phyloP scores from a whole-genome alignment of 2,113 vertebrate genomes.

The Nestor notabilis region DNA sequence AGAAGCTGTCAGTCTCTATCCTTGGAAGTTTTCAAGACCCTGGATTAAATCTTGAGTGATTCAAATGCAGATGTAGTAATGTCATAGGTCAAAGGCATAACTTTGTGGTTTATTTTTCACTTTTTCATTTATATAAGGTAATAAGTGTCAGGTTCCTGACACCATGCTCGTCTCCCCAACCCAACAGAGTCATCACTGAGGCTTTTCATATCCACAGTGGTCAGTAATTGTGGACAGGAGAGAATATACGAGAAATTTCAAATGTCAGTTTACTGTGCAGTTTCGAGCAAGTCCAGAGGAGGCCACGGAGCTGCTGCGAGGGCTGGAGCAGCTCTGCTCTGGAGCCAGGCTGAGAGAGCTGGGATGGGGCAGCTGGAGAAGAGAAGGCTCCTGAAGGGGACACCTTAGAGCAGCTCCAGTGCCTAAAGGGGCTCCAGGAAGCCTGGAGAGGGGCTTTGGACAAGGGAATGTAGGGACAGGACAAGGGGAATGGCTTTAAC shows the following conservation, averaged over 20 bases:
- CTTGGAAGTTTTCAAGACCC: neutral
- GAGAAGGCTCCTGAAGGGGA: no score
- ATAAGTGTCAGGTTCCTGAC: neutral
- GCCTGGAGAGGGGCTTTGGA: no score
- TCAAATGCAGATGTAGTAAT: neutral
- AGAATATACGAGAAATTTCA: neutral
- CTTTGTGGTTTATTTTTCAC: neutral
- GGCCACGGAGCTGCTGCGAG: neutral
- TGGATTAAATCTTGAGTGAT: neutral
- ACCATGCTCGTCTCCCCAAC: neutral
- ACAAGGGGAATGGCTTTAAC: no score
- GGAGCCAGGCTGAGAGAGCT: neutral
- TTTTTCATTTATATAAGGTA: neutral
- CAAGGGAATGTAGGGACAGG: no score
- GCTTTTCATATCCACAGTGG: neutral
- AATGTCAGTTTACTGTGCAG: neutral
- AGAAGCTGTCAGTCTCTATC: neutral
- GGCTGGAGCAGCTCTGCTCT: neutral
- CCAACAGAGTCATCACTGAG: neutral
- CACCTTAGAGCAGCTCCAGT: no score
- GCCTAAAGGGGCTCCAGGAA: no score
- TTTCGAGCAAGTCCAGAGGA: neutral
- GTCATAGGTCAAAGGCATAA: neutral
- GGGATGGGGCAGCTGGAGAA: no score
- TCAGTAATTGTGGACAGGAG: neutral